Evolutionary conservation across 1,140 invertebrate genomes (phyloP), one percentile per base, ranked within the genome.

Genomic region (Drosophila ohnishii): DNA sequence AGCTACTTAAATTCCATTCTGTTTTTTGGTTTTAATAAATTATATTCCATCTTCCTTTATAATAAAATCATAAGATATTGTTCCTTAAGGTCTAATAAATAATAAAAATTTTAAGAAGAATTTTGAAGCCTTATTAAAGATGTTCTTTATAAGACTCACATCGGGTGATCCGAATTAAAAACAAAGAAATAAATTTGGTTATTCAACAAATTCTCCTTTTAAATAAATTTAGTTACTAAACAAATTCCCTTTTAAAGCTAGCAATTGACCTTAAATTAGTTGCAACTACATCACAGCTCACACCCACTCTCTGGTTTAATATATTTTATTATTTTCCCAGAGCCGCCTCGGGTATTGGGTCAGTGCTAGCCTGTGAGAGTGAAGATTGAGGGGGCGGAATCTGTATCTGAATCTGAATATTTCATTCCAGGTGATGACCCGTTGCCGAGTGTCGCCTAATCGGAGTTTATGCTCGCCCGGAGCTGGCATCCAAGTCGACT

Each of bases 381-480:
- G 58, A 35, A 32, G 45, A 53, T 51, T 34, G 59, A 35, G 61
- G 44, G 55, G 63, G 44, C 32, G 50, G 50, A 35, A 53, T 53
- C 32, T 35, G 32, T 0, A 53, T 14, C 19, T 53, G 19, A 22
- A 35, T 51, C 50, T 60, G 48, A 35, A 42, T 63, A 61, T 61
- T 63, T 63, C 61, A 60, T 63, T 4, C 63, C 60, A 55, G 42
- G 47, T 50, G 78, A 64, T 57, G 79, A 47, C 55, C 72, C 50
- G 60, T 60, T 53, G 69, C 65, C 72, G 69, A 70, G 70, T 87
- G 76, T 84, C 77, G 70, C 77, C 82, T 91, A 91, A 91, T 91
- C 90, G 90, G 80, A 91, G 83, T 90, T 91, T 90, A 91, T 91
- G 84, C 78, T 66, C 78, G 86, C 86, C 89, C 74, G 70, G 69